Percentiles rank a stretch among this genome's conserved stretches.
These are phyloP conservation scores for Fratercula arctica DNA, from an alignment of 2,797 vertebrate genomes.

Conservation along the genomic window DNA sequence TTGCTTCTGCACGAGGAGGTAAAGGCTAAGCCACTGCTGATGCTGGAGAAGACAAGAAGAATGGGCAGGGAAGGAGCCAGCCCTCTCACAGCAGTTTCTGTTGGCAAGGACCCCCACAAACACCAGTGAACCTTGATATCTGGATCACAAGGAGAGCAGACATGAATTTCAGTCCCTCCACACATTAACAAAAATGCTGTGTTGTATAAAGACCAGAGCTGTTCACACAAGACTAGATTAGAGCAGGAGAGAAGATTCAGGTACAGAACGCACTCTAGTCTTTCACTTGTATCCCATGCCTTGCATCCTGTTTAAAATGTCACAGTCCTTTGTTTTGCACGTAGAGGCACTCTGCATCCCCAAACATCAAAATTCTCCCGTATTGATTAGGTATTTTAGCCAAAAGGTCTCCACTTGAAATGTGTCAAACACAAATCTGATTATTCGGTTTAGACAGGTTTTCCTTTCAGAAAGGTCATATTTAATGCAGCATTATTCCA, in stretches of 20 bases:
- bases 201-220: background rate
- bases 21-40: background rate
- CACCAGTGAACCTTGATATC: background rate
- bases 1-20: background rate
- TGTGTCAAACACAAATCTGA: background rate
- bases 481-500: background rate
- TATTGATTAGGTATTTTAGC: background rate
- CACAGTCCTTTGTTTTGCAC: background rate
- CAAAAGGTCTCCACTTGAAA: background rate
- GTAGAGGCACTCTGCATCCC: background rate
- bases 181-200: background rate
- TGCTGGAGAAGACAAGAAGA: background rate
- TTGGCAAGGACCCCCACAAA: background rate
- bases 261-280: background rate
- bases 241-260: background rate
- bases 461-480: constrained; percentile 5
- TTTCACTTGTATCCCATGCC: background rate
- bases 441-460: background rate
- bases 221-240: fast-evolving
- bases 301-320: background rate
- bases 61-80: background rate
- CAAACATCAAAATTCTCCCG: background rate
- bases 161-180: background rate
- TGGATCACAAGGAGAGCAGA: background rate
- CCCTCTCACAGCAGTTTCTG: background rate